Evolutionary conservation across 2,888 invertebrate genomes (phyloP).

Genomic region (Agrilus biguttatus): DNA sequence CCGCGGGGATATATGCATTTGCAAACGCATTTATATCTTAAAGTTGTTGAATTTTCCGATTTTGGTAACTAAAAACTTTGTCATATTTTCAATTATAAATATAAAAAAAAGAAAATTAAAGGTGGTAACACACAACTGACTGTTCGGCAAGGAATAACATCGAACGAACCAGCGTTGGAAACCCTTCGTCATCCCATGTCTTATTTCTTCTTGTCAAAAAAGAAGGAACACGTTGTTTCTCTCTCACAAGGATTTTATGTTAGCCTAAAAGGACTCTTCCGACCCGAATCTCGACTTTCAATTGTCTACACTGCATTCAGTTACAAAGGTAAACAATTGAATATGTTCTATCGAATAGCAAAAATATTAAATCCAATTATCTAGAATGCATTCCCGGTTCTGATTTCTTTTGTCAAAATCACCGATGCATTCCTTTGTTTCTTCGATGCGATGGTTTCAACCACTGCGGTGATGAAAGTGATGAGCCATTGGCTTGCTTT

Average conservation of each 20-base stretch:
- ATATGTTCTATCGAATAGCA: not conserved
- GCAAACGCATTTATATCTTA: constrained; percentile 51
- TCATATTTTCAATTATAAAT: not conserved
- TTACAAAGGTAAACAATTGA: constrained; percentile 39
- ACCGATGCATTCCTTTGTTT: constrained; percentile 51
- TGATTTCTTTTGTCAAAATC: constrained; percentile 57
- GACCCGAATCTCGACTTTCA: constrained; percentile 45
- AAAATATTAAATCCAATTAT: constrained; percentile 9
- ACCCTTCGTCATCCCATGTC: constrained; percentile 37
- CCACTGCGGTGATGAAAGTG: constrained; percentile 61
- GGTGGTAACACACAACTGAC: constrained; percentile 46
- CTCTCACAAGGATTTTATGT: constrained; percentile 54
- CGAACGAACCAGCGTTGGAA: constrained; percentile 44
- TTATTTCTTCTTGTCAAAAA: constrained; percentile 17
- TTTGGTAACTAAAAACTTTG: constrained; percentile 18
- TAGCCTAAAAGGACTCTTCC: constrained; percentile 48
- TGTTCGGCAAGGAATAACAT: constrained; percentile 53
- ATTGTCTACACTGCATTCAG: constrained; percentile 58
- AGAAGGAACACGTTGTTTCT: constrained; percentile 45
- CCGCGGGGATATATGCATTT: constrained; percentile 46
- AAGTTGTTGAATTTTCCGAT: constrained; percentile 25
- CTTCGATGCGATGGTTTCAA: constrained; percentile 62
- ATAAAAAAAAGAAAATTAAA: constrained; percentile 14
- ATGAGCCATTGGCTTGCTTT: constrained; percentile 48
- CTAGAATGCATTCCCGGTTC: constrained; percentile 51